phyloP scores from a whole-genome alignment of 1,140 invertebrate species.

The Orussus abietinus region DNA sequence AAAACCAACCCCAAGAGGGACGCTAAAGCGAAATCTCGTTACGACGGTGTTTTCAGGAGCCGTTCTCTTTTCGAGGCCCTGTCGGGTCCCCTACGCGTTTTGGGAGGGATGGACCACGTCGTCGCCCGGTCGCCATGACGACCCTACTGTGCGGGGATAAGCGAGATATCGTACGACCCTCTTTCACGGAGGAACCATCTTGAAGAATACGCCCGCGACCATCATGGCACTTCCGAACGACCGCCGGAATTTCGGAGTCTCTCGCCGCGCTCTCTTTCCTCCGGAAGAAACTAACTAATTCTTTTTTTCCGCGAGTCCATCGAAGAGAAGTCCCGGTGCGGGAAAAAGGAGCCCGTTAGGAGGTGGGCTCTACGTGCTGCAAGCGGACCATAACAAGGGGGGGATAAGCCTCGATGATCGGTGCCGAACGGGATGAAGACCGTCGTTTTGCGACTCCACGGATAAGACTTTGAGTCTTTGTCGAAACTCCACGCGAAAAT shows the following conservation, averaged over 20 bases:
- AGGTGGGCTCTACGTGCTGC: conserved; percentile 20
- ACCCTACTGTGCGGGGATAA: conserved; percentile 33
- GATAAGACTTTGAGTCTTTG: too few species aligned
- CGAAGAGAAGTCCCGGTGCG: conserved; percentile 19
- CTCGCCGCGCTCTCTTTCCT: too few species aligned
- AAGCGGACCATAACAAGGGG: conserved; percentile 29
- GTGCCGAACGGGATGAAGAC: too few species aligned
- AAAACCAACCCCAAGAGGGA: too few species aligned
- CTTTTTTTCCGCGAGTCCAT: conserved; percentile 2
- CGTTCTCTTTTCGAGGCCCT: conserved; percentile 24
- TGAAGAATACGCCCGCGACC: conserved; percentile 20
- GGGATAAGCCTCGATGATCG: too few species aligned
- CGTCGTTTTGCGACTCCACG: too few species aligned
- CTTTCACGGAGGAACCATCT: conserved; percentile 36
- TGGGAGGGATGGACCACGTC: conserved; percentile 27
- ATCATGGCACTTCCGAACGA: conserved; percentile 1
- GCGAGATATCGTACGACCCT: conserved; percentile 32
- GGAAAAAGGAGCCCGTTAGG: too few species aligned
- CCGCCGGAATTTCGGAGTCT: too few species aligned
- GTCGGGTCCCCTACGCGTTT: conserved; percentile 24
- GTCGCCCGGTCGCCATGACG: conserved; percentile 26
- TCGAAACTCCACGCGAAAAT: too few species aligned
- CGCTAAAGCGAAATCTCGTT: too few species aligned
- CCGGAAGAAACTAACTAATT: conserved; percentile 12
- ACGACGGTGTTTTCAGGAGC: too few species aligned